Percentiles rank a stretch among this genome's conserved stretches.
phyloP scores from a whole-genome alignment of 2,888 invertebrate species.

The Leptura quadrifasciata region DNA sequence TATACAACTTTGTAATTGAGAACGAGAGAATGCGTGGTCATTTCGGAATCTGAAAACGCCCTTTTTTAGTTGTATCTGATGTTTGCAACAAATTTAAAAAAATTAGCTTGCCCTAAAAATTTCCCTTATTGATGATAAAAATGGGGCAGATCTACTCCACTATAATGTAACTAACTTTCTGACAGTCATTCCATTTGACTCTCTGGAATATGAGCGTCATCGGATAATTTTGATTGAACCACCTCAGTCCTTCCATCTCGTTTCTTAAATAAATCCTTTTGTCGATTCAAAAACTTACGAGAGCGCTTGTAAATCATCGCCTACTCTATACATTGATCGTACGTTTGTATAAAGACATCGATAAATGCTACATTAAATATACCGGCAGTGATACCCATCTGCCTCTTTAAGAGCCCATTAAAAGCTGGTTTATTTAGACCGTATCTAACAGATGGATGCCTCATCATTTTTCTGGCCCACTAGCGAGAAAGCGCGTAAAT shows the following conservation, averaged over 20 bases:
- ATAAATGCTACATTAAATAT: conserved; percentile 41
- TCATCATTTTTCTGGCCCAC: conserved; percentile 25
- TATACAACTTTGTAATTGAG: no score
- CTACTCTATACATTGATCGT: conserved; percentile 28
- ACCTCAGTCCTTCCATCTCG: not conserved
- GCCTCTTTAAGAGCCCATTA: conserved; percentile 34
- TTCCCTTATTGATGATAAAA: no score
- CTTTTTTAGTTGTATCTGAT: no score
- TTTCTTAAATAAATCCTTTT: conserved; percentile 17
- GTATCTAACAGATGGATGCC: conserved; percentile 43
- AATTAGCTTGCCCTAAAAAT: no score
- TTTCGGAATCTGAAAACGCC: no score
- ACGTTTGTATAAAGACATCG: conserved; percentile 37
- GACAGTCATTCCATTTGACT: not conserved
- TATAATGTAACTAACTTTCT: not conserved
- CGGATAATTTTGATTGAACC: conserved; percentile 8
- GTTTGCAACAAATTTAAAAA: no score
- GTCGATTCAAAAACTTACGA: conserved; percentile 24
- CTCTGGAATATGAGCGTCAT: not conserved
- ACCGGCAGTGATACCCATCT: not conserved
- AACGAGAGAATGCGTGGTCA: no score
- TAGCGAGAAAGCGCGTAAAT: conserved; percentile 28
- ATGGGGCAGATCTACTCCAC: no score
- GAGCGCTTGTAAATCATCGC: conserved; percentile 31
- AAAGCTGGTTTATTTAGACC: conserved; percentile 44